phyloP scores from a whole-genome alignment of 2,797 vertebrate species.

The Pterois miles region DNA sequence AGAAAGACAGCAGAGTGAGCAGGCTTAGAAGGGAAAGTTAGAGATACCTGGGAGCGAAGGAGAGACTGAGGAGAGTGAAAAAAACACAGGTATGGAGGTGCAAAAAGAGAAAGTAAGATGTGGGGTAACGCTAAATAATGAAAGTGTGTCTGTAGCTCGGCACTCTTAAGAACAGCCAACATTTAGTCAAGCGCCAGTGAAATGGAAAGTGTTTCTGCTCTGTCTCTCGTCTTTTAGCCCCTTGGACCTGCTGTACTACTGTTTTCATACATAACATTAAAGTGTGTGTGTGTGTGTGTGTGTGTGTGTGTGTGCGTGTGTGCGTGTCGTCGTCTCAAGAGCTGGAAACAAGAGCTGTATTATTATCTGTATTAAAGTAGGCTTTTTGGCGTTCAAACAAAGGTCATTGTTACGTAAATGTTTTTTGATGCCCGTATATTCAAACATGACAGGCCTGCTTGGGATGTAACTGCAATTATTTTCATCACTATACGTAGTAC shows the following conservation, averaged over 20 bases:
- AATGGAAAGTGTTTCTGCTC: conserved; percentile 17
- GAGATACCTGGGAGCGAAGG: neutral
- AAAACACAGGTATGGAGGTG: conserved; percentile 9
- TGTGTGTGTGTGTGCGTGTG: neutral
- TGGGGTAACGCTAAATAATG: conserved; percentile 24
- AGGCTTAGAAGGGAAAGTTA: neutral
- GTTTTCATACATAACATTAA: conserved; percentile 24
- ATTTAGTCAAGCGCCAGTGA: conserved; percentile 17
- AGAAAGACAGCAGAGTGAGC: neutral
- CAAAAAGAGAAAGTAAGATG: conserved; percentile 8
- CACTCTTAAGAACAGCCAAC: conserved; percentile 7
- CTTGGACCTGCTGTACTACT: conserved; percentile 15
- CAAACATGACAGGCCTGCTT: neutral
- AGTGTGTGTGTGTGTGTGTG: neutral
- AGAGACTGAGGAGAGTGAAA: neutral
- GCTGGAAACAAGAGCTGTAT: neutral
- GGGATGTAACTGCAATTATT: neutral
- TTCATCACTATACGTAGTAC: neutral
- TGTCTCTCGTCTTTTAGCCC: conserved; percentile 1
- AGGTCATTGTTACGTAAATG: neutral
- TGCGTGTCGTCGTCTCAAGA: neutral
- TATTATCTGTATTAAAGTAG: neutral
- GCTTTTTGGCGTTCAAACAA: neutral
- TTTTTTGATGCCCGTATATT: neutral
- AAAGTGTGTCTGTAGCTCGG: conserved; percentile 11